Conservation (phyloP, 2,888 invertebrate species). For the Capitulum mitella region DNA sequence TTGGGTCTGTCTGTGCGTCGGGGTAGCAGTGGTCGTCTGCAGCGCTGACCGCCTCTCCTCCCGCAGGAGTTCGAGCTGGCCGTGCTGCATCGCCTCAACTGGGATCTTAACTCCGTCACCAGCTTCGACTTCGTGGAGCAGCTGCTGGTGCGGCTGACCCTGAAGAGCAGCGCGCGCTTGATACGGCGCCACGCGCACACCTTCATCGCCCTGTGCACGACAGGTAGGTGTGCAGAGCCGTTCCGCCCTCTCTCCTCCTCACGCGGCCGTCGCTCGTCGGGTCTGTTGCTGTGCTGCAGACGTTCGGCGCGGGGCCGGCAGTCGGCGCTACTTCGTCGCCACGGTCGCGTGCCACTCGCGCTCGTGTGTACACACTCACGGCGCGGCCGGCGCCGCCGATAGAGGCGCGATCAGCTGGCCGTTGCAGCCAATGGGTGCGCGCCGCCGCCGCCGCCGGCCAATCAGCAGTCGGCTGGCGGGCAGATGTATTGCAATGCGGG, state of each 20-base stretch:
- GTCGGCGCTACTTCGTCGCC: not conserved
- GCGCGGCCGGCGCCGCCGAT: not conserved
- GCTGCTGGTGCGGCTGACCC: not conserved
- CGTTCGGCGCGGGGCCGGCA: too few relatives aligned
- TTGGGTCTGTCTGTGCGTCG: too few relatives aligned
- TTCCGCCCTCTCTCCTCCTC: too few relatives aligned
- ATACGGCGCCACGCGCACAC: conserved; percentile 43
- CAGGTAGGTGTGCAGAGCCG: conserved; percentile 42
- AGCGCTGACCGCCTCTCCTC: not conserved
- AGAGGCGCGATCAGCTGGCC: not conserved
- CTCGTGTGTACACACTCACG: conserved; percentile 4
- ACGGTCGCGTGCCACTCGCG: not conserved
- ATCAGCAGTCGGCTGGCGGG: not conserved
- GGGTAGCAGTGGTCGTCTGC: not conserved
- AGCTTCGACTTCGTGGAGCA: conserved; percentile 25
- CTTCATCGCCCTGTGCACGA: conserved; percentile 44
- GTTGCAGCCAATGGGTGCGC: conserved; percentile 19
- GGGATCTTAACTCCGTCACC: conserved; percentile 23
- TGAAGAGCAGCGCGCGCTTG: not conserved
- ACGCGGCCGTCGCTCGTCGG: too few relatives aligned
- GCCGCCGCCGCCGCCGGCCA: not conserved
- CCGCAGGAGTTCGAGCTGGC: conserved; percentile 23
- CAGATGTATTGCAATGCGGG: conserved; percentile 25
- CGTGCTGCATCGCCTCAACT: conserved; percentile 15
- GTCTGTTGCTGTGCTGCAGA: too few relatives aligned